These are phyloP conservation scores for Plebejus anna DNA, from an alignment of 2,888 invertebrate species.

Conservation along the genomic window DNA sequence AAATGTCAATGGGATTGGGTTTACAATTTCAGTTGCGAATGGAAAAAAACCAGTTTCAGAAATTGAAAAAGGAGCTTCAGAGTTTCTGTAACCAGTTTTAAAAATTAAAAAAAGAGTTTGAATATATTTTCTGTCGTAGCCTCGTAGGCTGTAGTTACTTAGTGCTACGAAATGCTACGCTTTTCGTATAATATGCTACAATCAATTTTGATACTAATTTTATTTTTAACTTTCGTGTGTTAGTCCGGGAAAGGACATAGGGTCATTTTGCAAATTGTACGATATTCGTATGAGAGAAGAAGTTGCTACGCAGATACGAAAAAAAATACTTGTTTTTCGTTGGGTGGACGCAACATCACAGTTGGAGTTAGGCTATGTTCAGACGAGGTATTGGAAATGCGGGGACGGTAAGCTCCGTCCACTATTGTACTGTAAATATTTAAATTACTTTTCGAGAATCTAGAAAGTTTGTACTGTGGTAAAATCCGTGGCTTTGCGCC, in stretches of 20 bases:
- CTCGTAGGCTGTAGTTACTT: too few species aligned
- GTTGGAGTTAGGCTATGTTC: neutral
- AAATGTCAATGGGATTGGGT: neutral
- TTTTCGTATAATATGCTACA: too few species aligned
- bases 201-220: too few species aligned
- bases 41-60: neutral
- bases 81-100: too few species aligned
- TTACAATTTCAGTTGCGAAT: neutral
- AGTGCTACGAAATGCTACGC: too few species aligned
- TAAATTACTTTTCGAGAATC: constrained; percentile 6
- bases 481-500: neutral
- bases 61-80: neutral
- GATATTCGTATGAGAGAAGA: too few species aligned
- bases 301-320: too few species aligned
- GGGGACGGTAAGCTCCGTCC: neutral
- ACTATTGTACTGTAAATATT: neutral
- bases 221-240: too few species aligned
- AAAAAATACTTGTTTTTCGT: neutral
- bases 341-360: neutral
- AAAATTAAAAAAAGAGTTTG: too few species aligned
- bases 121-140: too few species aligned
- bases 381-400: neutral
- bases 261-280: too few species aligned
- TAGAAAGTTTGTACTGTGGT: neutral
- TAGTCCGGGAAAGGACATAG: too few species aligned